Evolutionary conservation across 2,797 vertebrate species (phyloP).

Genomic region (Kryptolebias ocellatus): DNA sequence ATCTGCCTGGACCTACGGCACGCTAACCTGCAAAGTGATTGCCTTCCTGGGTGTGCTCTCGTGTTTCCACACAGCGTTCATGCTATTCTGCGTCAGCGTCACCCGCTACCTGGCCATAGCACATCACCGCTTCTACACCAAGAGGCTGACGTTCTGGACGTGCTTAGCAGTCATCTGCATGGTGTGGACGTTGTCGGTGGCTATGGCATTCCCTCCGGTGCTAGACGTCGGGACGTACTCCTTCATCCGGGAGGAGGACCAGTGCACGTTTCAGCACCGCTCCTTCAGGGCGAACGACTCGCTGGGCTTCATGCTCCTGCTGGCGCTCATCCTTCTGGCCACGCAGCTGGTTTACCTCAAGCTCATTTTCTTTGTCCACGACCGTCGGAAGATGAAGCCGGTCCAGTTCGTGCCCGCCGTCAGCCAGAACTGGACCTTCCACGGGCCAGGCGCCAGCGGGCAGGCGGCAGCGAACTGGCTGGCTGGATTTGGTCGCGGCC

Average conservation of each 20-base stretch:
- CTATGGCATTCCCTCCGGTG: slow-evolving; percentile 99
- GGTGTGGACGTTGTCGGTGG: slow-evolving; percentile 99
- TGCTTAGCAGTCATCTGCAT: slow-evolving; percentile 98
- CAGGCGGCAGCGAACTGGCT: slow-evolving; percentile 99
- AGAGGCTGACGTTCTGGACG: slow-evolving; percentile 98
- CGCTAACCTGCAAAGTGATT: slow-evolving; percentile 98
- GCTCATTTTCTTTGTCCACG: slow-evolving; percentile 99
- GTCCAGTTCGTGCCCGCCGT: slow-evolving; percentile 99
- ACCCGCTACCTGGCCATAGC: slow-evolving; percentile 99
- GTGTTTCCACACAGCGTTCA: slow-evolving; percentile 99
- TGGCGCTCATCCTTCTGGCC: slow-evolving; percentile 98
- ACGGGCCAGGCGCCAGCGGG: slow-evolving; percentile 96
- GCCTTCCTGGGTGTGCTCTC: slow-evolving; percentile 99
- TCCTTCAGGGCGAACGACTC: slow-evolving; percentile 99
- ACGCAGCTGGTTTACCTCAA: slow-evolving; percentile 99
- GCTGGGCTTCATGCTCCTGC: slow-evolving; percentile 98
- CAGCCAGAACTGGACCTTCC: slow-evolving; percentile 99
- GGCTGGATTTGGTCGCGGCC: slow-evolving; percentile 97
- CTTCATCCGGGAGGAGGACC: slow-evolving; percentile 98
- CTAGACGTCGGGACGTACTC: slow-evolving; percentile 99
- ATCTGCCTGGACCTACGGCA: slow-evolving; percentile 96
- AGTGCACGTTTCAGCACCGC: slow-evolving; percentile 99
- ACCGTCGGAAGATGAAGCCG: slow-evolving; percentile 99
- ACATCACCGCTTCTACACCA: slow-evolving; percentile 99
- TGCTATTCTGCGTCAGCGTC: slow-evolving; percentile 99